Evolutionary conservation across 2,888 invertebrate species (phyloP).

Genomic region (Drosophila algonquin): DNA sequence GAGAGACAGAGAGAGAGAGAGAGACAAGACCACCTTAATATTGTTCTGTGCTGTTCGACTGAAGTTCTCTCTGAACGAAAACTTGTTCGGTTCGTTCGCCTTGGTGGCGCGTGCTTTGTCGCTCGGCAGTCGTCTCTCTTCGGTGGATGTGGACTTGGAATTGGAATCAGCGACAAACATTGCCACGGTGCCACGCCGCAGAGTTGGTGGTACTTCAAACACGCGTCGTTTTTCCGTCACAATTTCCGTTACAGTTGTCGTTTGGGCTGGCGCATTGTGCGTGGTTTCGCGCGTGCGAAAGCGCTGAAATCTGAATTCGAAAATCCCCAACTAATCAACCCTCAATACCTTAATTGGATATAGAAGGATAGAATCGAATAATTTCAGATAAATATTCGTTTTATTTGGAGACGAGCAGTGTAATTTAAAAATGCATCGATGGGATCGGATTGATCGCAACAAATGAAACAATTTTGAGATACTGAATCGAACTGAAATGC

Average conservation of each 20-base stretch:
- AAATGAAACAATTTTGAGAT: background rate
- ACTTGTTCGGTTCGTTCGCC: too few relatives aligned
- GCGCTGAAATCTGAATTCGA: background rate
- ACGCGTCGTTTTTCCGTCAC: constrained; percentile 37
- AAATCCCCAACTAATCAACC: background rate
- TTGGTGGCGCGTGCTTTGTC: too few relatives aligned
- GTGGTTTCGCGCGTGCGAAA: background rate
- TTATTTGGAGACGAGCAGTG: background rate
- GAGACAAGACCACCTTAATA: too few relatives aligned
- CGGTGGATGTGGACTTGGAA: constrained; percentile 47
- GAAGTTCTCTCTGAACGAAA: too few relatives aligned
- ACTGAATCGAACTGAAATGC: background rate
- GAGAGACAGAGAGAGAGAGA: too few relatives aligned
- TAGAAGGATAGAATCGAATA: too few relatives aligned
- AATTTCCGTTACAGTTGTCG: constrained; percentile 42
- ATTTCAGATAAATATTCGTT: background rate
- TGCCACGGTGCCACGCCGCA: constrained; percentile 55
- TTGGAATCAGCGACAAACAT: constrained; percentile 68
- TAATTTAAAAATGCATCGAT: background rate
- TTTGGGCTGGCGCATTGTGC: background rate
- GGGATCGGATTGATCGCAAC: background rate
- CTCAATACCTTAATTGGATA: too few relatives aligned
- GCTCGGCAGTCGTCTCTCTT: constrained; percentile 1
- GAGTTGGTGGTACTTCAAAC: constrained; percentile 56
- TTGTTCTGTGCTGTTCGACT: too few relatives aligned